Evolutionary conservation across 2,888 invertebrate species (phyloP), one percentile per base, ranked within the genome.

Genomic region (Thecocarcelia acutangulata): DNA sequence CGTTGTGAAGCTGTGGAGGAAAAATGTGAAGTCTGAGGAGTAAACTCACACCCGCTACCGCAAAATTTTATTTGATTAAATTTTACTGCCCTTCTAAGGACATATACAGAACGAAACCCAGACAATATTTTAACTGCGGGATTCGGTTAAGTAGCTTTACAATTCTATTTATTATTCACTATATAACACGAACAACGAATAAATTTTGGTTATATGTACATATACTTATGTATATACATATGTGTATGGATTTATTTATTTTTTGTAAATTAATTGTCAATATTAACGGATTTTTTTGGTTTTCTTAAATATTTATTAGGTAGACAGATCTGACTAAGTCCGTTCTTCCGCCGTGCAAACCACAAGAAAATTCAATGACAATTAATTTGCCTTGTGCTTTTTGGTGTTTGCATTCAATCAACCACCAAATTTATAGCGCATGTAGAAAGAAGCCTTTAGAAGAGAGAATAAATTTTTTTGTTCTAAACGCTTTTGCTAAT

Each of bases 361-460:
- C 59, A 24, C 21, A 52, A 72, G 52, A 66, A 59, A 78, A 58
- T 58, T 63, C 15, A 50, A 59, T 72, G 50, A 59, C 72, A 78
- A 79, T 59, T 73, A 54, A 61, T 59, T 78, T 46, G 46, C 59
- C 59, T 54, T 33, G 33, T 33, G 4, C 33, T 33, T 33, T 58
- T 75, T 59, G 33, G 40, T 59, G 52, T 64, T 66, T 75, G 69
- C 69, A 64, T 52, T 40, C 52, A 66, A 70, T 24, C 37, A 75
- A 78, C 74, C 70, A 74, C 69, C 70, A 17, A 54, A 74, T 59
- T 17, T 46, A 70, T 59, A 78, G 82, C 50, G 69, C 46, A 79
- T 78, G 69, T 64, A 78, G 64, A 74, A 59, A 78, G 64, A 74
- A 59, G 69, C 59, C 74, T 70, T 56, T 37, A 72, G 13, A 66